Evolutionary conservation across 2,888 invertebrate genomes (phyloP).

Genomic region (Ephialtes manifestator): DNA sequence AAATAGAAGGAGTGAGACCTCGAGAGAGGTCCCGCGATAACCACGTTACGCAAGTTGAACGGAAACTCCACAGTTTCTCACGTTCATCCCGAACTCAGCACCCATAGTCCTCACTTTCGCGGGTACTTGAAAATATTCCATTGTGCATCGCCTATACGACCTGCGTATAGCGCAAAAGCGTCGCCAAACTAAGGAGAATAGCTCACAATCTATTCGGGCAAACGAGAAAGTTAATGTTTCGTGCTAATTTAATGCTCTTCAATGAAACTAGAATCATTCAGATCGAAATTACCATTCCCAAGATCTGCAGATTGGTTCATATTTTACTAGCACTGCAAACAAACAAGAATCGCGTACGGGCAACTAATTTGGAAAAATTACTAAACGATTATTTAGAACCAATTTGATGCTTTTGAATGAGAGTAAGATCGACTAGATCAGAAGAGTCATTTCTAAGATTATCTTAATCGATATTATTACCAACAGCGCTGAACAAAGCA

Average conservation of each 20-base stretch:
- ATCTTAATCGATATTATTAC: background rate
- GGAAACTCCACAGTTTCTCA: conserved; percentile 62
- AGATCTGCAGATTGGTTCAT: too few relatives aligned
- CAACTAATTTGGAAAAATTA: too few relatives aligned
- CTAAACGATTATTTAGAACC: too few relatives aligned
- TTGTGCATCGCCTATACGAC: background rate
- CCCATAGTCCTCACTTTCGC: background rate
- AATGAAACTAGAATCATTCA: background rate
- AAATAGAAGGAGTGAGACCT: conserved; percentile 5
- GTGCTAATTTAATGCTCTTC: background rate
- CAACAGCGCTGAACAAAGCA: background rate
- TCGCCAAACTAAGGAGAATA: background rate
- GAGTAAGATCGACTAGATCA: too few relatives aligned
- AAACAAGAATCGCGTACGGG: too few relatives aligned
- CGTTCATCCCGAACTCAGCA: conserved; percentile 48
- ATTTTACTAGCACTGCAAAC: too few relatives aligned
- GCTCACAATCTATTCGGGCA: background rate
- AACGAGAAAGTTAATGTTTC: background rate
- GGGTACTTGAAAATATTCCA: conserved; percentile 45
- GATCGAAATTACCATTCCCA: too few relatives aligned
- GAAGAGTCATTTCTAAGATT: too few relatives aligned
- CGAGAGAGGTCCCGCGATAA: conserved; percentile 50
- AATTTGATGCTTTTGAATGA: too few relatives aligned
- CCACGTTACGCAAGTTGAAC: conserved; percentile 63
- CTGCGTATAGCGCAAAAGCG: background rate